Evolutionary conservation across 1,140 invertebrate species (phyloP).

Genomic region (Trypoxylus dichotomus): DNA sequence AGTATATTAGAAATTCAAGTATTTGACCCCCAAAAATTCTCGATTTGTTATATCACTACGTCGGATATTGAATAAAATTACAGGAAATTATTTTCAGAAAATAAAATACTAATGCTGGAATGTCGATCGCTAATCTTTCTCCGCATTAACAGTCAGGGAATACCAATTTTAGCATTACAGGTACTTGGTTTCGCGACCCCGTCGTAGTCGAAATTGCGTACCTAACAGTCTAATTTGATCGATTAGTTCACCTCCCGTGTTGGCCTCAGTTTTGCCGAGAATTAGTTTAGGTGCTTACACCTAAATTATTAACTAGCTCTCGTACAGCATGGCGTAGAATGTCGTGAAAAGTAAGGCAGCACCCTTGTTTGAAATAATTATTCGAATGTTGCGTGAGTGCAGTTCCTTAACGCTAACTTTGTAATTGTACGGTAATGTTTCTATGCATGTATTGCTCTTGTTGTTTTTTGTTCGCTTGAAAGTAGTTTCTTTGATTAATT

Average conservation of each 20-base stretch:
- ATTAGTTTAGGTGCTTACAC: conserved; percentile 22
- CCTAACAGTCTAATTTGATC: background rate
- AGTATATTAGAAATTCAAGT: too few relatives aligned
- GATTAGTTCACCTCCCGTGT: background rate
- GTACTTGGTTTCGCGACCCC: background rate
- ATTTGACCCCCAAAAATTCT: too few relatives aligned
- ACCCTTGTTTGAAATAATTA: conserved; percentile 27
- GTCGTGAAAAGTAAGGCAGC: conserved; percentile 6
- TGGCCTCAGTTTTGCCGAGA: background rate
- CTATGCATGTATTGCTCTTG: background rate
- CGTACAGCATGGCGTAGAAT: background rate
- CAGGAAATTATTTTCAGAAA: too few relatives aligned
- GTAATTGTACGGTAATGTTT: background rate
- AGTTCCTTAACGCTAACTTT: background rate
- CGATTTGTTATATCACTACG: too few relatives aligned
- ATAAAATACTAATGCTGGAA: too few relatives aligned
- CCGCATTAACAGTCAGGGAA: background rate
- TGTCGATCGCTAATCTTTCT: background rate
- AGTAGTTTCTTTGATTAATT: too few relatives aligned
- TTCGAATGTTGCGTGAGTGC: conserved; percentile 20
- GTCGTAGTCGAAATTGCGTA: background rate
- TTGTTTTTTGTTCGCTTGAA: too few relatives aligned
- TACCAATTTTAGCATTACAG: background rate
- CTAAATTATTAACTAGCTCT: conserved; percentile 18
- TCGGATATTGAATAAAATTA: too few relatives aligned